Evolutionary conservation across 2,888 invertebrate genomes (phyloP), one percentile per base, ranked within the genome.

Genomic region (Parelbella ahira): DNA sequence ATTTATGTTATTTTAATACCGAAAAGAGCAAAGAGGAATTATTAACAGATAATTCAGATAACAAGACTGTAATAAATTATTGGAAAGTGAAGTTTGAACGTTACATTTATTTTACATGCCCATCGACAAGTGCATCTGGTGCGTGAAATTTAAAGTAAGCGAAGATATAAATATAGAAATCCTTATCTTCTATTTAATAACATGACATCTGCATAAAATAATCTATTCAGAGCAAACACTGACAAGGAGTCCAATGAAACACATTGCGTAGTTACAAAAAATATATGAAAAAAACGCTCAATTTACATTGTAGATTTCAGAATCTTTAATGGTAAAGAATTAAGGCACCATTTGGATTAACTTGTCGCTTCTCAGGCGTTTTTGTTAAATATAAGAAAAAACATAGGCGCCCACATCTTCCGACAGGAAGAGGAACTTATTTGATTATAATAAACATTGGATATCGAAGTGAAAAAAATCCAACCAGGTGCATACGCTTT

Each of bases 341-440:
- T 44, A 48, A 42, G 37, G 33, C 37, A 28, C 23, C 6, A 32
- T 47, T 39, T 36, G 28, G 25, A 47, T 47, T 66, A 28, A 19
- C 29, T 32, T 13, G 24, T 39, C 29, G 8, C 9, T 15, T 36
- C 28, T 15, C 33, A 19, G 15, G 50, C 30, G 59, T 70, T 78
- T 71, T 54, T 63, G 33, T 45, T 20, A 45, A 53, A 57, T 60
- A 54, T 47, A 38, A 46, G 60, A 72, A 80, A 83, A 76, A 62
- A 59, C 30, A 42, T 44, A 60, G 74, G 81, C 83, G 80, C 81
- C 83, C 66, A 60, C 69, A 66, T 74, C 78, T 84, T 83, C 84
- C 83, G 74, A 71, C 75, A 75, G 87, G 87, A 86, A 84, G 72
- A 78, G 75, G 79, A 82, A 82, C 83, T 74, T 81, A 83, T 83